Base-by-base conservation (phyloP, 2,797 vertebrate genomes). In the Crocidura indochinensis region DNA sequence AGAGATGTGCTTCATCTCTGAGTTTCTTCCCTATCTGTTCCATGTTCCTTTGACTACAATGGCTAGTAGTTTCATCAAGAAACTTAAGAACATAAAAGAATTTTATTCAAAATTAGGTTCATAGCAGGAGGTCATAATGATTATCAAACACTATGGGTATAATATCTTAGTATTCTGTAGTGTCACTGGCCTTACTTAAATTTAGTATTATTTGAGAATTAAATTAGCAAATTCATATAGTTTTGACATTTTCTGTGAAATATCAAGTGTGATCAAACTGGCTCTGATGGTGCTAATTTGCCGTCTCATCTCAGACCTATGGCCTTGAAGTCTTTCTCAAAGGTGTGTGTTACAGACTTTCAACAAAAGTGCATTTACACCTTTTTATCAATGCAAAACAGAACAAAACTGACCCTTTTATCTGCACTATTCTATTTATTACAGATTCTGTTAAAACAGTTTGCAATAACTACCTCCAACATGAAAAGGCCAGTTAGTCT, bases 401-500 rank as follows among this genome's bases (percentile, higher is more conserved):
- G 22, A 83, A 22, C 27, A 47, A 76, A 92, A 73, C 56, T 26
- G 64, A 74, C 91, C 71, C 60, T 56, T 75, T 47, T 24, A 71
- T 60, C 56, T 88, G 31, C 29, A 67, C 72, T 62, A 26, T 80
- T 85, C 53, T 62, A 47, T 72, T 75, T 77, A 24, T 53, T 77
- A 85, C 26, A 47, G 87, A 71, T 76, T 68, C 62, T 53, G 78
- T 82, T 68, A 83, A 53, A 87, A 88, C 27, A 75, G n/a, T 31
- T 24, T 82, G 11, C 15, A 74, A 53, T 76, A 84, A 74, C 38
- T 82, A 47, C 29, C 60, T 90, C 29, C 87, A 95, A 65, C 94
- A 96, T 94, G 88, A 89, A 94, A 91, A 78, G 71, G 38, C 38
- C 84, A 92, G 73, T 87, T 94, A 91, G 62, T 80, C 29, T 81